These are phyloP conservation scores for Ecdyonurus torrentis DNA, from an alignment of 2,888 invertebrate genomes.

Conservation along the genomic window DNA sequence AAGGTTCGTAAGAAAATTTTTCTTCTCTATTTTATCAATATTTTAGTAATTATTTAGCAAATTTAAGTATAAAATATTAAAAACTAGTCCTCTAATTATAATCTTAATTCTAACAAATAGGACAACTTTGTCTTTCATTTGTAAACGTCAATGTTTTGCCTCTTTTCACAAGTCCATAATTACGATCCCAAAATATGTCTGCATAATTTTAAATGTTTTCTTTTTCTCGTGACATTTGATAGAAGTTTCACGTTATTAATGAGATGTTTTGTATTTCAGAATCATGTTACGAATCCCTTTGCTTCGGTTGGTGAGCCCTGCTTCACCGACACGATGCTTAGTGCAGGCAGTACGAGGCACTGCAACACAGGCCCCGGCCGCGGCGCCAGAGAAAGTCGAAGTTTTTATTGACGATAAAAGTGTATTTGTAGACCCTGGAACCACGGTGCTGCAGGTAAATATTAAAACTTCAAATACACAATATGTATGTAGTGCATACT, in stretches of 20 bases:
- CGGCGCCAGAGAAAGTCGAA: slow-evolving; percentile 65
- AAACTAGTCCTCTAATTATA: not conserved
- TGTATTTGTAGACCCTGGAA: slow-evolving; percentile 87
- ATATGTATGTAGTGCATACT: too few species aligned
- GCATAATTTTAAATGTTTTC: not conserved
- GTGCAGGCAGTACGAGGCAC: slow-evolving; percentile 23
- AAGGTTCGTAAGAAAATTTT: not conserved
- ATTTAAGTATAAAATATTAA: not conserved
- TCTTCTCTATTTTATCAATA: not conserved
- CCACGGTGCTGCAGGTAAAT: slow-evolving; percentile 89
- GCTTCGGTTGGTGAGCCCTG: slow-evolving; percentile 38
- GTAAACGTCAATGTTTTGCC: too few species aligned
- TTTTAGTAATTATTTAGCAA: not conserved
- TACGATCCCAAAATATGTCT: slow-evolving; percentile 2
- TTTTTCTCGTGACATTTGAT: too few species aligned
- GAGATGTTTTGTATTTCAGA: not conserved
- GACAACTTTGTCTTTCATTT: too few species aligned
- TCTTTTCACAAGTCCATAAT: too few species aligned
- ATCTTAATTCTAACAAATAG: too few species aligned
- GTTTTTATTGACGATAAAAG: slow-evolving; percentile 95
- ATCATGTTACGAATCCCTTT: slow-evolving; percentile 62
- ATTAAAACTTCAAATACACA: too few species aligned
- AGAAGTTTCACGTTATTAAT: too few species aligned
- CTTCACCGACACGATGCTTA: slow-evolving; percentile 22
- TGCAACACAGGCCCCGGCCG: slow-evolving; percentile 34